Evolutionary conservation across 2,888 invertebrate species (phyloP), one percentile per base, ranked within the genome.

Genomic region (Trisateles emortualis): DNA sequence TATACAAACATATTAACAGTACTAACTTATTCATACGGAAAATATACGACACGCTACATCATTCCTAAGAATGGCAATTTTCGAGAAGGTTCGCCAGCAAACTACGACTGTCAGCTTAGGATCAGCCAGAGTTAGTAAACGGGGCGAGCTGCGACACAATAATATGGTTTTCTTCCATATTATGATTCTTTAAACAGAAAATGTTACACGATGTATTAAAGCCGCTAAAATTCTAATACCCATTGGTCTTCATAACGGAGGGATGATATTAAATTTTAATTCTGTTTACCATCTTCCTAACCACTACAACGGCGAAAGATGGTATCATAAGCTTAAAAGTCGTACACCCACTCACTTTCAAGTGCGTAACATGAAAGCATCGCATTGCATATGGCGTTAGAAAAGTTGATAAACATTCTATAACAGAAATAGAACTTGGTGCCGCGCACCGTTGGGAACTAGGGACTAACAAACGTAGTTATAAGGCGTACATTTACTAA

Each of bases 401-500:
- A 74, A 75, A 75, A 73, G 71, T 64, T 68, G 44, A 61, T 74
- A 75, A 74, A 74, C 71, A 74, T 59, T 53, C 17, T 48, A 52
- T 52, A 44, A 59, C 65, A 57, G 50, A 72, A 72, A 72, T 72
- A 72, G 71, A 64, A 64, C n/a, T n/a, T n/a, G n/a, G n/a, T n/a
- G n/a, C n/a, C n/a, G n/a, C n/a, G n/a, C 62, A 41, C 49, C 54
- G 51, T 26, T 45, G 51, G 48, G n/a, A n/a, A n/a, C n/a, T n/a
- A n/a, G n/a, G n/a, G 40, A 52, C 51, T 53, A 62, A 48, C 58
- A 60, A 62, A 62, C 62, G 58, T 48, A 65, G 62, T 61, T 64
- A 60, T 63, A 65, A 52, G 60, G 48, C 72, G 54, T 46, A 44
- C 70, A 55, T 61, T 69, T 61, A 52, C n/a, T n/a, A n/a, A n/a